Conservation (phyloP, 2,797 vertebrate genomes). For the Rhadinocentrus ornatus region DNA sequence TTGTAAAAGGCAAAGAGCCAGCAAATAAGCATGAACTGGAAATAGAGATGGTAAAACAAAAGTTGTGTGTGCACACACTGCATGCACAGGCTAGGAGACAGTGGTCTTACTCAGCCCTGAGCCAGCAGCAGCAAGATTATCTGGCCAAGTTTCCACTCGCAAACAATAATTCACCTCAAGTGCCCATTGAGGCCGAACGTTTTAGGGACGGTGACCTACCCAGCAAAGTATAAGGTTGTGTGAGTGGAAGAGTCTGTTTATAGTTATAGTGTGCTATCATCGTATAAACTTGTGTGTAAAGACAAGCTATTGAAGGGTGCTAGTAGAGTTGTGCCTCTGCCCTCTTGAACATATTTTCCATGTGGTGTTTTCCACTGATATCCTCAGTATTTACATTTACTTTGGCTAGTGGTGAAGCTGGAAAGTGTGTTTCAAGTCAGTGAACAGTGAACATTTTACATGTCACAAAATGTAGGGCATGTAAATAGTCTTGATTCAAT, state of each 20-base stretch:
- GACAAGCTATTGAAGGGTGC: constrained; percentile 47
- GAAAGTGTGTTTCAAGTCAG: constrained; percentile 77
- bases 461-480: constrained; percentile 74
- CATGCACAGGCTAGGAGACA: constrained; percentile 62
- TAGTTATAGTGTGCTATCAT: constrained; percentile 44
- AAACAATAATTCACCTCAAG: constrained; percentile 86
- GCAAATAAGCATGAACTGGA: constrained; percentile 69
- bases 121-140: constrained; percentile 74
- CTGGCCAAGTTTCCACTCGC: constrained; percentile 85
- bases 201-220: constrained; percentile 68
- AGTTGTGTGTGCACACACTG: constrained; percentile 41
- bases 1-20: constrained; percentile 61
- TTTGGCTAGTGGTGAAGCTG: constrained; percentile 52
- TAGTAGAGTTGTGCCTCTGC: constrained; percentile 24
- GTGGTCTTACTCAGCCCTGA: constrained; percentile 82
- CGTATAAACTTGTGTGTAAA: constrained; percentile 39
- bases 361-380: constrained; percentile 75
- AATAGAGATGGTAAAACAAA: constrained; percentile 67
- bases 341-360: constrained; percentile 67
- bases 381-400: constrained; percentile 78
- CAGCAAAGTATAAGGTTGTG: constrained; percentile 55
- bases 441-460: constrained; percentile 77
- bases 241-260: constrained; percentile 42
- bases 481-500: constrained; percentile 76
- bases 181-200: constrained; percentile 70